Conservation (phyloP, 2,113 vertebrate genomes). For the Calypte anna region DNA sequence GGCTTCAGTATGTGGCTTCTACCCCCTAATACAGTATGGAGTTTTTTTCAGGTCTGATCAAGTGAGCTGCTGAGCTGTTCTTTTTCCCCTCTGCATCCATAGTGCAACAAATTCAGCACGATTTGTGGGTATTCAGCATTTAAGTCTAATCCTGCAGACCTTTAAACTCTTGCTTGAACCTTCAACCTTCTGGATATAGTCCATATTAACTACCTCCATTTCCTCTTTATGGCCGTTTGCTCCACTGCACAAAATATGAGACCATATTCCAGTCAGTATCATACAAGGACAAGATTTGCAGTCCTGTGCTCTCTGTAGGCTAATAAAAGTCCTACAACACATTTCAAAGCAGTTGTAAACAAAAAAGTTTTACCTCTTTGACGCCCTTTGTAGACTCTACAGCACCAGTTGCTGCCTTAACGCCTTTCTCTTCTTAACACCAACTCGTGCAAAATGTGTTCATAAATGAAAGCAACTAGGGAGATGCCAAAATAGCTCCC, state of each 20-base stretch:
- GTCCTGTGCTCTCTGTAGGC: neutral
- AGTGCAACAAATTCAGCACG: neutral
- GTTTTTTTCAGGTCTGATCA: neutral
- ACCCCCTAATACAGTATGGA: fast-evolving
- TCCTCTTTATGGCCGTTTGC: neutral
- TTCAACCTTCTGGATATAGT: neutral
- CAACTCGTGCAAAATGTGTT: neutral
- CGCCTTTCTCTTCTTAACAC: neutral
- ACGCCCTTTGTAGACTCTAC: neutral
- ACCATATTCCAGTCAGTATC: neutral
- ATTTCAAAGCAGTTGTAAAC: neutral
- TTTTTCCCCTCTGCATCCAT: neutral
- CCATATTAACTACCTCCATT: neutral
- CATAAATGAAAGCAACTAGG: neutral
- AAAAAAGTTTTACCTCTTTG: neutral
- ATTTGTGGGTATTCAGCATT: neutral
- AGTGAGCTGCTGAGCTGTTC: neutral
- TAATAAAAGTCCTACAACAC: neutral
- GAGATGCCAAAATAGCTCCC: neutral
- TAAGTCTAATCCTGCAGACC: neutral
- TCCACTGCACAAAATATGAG: neutral
- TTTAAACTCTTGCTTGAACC: neutral
- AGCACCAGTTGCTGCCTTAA: neutral
- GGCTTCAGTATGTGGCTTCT: neutral
- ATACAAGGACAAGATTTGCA: neutral